Evolutionary conservation across 2,888 invertebrate genomes (phyloP), one percentile per base, ranked within the genome.

Genomic region (Liposcelis brunnea): DNA sequence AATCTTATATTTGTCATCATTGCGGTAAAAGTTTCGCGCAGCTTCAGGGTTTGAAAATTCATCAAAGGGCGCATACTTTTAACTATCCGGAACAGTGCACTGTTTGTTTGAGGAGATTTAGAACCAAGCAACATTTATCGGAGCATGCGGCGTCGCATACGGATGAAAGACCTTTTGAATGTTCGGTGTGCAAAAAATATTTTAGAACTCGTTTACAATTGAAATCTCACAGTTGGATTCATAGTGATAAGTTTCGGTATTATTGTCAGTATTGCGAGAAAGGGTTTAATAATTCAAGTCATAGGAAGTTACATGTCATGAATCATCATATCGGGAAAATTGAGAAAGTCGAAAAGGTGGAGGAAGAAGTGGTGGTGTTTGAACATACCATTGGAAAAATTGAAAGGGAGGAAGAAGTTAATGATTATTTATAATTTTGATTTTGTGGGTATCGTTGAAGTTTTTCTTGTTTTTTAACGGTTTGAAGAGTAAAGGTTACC

Each of bases 71-170:
- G 1, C 68, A 69, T 50, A 59, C 59, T 10, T 60, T 44, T 31
- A 19, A 38, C 11, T 34, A 31, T 5, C 67, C 71, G 34, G 67
- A 70, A 55, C 53, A 50, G 4, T 76, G 77, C 54, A 50, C 57
- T 3, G 50, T 57, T 11, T 76, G 76, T 56, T 64, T 63, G 6
- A 64, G 61, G 47, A 59, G 65, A 21, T 75, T 74, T 55, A 60
- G 72, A 1, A 55, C 40, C 51, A 35, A 55, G 54, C 43, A 46
- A 47, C 48, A 50, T 18, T 31, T 50, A 11, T 43, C 43, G n/a
- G 48, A 47, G 2, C 51, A 52, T 37, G 43, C 49, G 14, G 44
- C 46, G 11, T 43, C 48, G 5, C 52, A 52, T 37, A 48, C 49
- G 6, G 51, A 50, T 8, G 51, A 49, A 4, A 46, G 49, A 3